These are phyloP conservation scores for Fulica atra DNA, from an alignment of 2,113 vertebrate species.

Conservation along the genomic window DNA sequence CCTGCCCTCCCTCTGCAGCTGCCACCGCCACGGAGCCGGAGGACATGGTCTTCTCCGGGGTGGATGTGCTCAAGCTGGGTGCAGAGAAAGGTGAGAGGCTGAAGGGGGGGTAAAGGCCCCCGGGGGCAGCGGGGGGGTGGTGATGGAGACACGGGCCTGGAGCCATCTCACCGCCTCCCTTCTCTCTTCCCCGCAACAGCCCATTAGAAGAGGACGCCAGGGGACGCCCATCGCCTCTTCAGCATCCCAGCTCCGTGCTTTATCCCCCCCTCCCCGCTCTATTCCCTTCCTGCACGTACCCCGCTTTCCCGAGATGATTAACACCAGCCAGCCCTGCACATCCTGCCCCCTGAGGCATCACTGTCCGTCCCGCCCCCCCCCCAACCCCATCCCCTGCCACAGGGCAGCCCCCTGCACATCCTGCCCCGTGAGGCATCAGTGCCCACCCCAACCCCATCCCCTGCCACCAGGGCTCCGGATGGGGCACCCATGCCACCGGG, in stretches of 20 bases:
- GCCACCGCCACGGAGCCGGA: neutral
- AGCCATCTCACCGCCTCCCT: neutral
- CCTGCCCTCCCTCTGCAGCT: neutral
- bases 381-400: neutral
- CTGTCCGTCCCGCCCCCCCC: too few relatives aligned
- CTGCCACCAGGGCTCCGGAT: neutral
- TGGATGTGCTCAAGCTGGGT: neutral
- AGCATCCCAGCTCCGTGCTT: neutral
- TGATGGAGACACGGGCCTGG: rapidly evolving
- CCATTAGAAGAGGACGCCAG: neutral
- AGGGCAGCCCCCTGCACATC: neutral
- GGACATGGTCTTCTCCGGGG: conserved; percentile 57
- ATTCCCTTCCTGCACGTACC: neutral
- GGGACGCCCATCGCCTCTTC: neutral
- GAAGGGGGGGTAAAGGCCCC: neutral
- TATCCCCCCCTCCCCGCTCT: neutral
- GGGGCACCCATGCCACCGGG: too few relatives aligned
- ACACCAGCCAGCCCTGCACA: neutral
- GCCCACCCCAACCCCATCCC: neutral
- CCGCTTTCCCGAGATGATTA: neutral
- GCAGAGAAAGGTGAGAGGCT: neutral
- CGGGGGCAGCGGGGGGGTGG: too few relatives aligned
- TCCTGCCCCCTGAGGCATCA: neutral
- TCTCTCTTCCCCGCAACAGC: neutral
- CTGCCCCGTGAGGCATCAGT: neutral